A percentile compares a stretch with the other conserved stretches of the same genome.
Conservation (phyloP, 2,888 invertebrate genomes). For the Caenorhabditis japonica region DNA sequence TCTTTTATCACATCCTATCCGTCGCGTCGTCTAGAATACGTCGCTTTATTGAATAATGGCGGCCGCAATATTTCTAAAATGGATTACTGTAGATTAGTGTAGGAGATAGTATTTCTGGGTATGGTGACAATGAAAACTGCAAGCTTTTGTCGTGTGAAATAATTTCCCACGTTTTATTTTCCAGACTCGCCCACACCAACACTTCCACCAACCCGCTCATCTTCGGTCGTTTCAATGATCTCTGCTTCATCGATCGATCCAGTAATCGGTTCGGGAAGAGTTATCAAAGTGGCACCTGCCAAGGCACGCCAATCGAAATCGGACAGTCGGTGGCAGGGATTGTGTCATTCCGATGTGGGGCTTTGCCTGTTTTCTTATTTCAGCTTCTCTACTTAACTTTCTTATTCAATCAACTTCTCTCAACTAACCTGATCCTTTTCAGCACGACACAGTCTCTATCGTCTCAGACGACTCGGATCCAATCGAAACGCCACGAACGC, state of each 20-base stretch:
- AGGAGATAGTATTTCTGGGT: no score
- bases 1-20: constrained; percentile 24
- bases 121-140: no score
- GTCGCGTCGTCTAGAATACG: constrained; percentile 34
- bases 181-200: constrained; percentile 38
- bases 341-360: constrained; percentile 23
- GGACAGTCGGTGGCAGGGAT: constrained; percentile 36
- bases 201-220: constrained; percentile 31
- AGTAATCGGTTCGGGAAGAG: constrained; percentile 3
- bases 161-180: no score
- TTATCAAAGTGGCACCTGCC: constrained; percentile 49
- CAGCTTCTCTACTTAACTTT: no score
- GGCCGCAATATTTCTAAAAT: no score
- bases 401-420: no score
- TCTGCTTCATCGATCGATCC: constrained; percentile 26
- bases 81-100: no score
- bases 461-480: constrained; percentile 18
- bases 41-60: constrained; percentile 38
- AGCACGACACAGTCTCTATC: constrained; percentile 35
- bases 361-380: no score
- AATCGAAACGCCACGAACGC: constrained; percentile 13
- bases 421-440: background rate
- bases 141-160: no score
- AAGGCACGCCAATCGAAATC: constrained; percentile 43
- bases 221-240: constrained; percentile 42